Evolutionary conservation across 2,113 vertebrate genomes (phyloP).

Genomic region (Jacana jacana): DNA sequence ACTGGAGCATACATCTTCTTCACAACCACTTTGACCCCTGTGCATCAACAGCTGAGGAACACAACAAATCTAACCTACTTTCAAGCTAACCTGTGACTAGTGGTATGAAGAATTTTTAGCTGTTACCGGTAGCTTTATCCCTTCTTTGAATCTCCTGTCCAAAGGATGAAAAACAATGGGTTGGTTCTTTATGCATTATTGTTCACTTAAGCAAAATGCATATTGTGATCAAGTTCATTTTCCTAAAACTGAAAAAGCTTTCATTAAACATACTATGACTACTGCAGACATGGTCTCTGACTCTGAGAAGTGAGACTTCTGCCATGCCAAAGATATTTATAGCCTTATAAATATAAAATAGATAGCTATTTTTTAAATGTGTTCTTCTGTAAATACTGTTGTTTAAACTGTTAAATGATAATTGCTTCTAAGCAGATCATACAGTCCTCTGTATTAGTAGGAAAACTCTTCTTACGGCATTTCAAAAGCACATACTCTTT

Average conservation of each 20-base stretch:
- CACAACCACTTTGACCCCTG: background rate
- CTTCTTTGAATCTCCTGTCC: background rate
- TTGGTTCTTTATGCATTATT: background rate
- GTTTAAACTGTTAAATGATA: constrained; percentile 26
- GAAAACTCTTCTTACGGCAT: background rate
- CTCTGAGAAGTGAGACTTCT: background rate
- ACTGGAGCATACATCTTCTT: background rate
- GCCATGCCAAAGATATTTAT: background rate
- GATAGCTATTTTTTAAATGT: background rate
- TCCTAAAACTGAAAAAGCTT: background rate
- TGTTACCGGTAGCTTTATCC: background rate
- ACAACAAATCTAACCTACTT: background rate
- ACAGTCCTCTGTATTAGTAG: background rate
- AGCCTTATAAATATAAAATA: background rate
- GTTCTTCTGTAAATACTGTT: background rate
- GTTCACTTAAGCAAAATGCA: background rate
- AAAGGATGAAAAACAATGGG: background rate
- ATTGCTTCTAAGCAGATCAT: background rate
- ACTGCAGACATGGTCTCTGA: background rate
- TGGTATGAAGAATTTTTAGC: background rate
- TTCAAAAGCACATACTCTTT: constrained; percentile 42
- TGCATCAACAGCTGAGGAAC: background rate
- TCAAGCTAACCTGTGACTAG: background rate
- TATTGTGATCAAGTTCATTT: background rate
- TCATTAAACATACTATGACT: background rate